Conservation (phyloP, 2,113 vertebrate species). For the Heterotis niloticus region DNA sequence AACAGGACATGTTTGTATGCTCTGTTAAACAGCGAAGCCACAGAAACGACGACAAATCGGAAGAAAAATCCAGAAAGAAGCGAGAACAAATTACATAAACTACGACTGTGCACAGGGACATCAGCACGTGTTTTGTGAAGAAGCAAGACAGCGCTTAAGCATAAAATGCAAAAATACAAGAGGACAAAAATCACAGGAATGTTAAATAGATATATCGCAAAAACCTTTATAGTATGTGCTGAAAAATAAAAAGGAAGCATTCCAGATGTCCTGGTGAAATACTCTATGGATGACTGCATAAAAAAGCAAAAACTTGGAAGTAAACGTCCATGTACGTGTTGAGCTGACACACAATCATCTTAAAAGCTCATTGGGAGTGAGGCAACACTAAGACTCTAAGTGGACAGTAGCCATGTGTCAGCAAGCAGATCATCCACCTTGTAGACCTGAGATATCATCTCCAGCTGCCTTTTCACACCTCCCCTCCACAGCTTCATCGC, state of each 20-base stretch:
- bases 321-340: no score
- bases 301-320: no score
- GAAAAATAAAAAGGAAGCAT: no score
- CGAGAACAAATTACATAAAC: constrained; percentile 40
- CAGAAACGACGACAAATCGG: constrained; percentile 20
- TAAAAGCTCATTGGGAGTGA: background rate
- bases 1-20: background rate
- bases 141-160: no score
- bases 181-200: no score
- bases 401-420: background rate
- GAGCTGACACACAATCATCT: no score
- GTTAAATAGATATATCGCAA: no score
- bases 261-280: no score
- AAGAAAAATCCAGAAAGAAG: constrained; percentile 38
- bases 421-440: constrained; percentile 16
- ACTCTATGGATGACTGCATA: no score
- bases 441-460: constrained; percentile 30
- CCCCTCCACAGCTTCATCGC: constrained; percentile 28
- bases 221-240: no score
- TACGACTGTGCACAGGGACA: constrained; percentile 29
- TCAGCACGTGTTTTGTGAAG: constrained; percentile 25
- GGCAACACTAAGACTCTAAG: background rate
- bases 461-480: constrained; percentile 35
- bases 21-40: background rate
- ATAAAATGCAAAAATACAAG: no score